Evolutionary conservation across 2,797 vertebrate species (phyloP), one percentile per base, ranked within the genome.

Genomic region (Bradypodion ventrale): DNA sequence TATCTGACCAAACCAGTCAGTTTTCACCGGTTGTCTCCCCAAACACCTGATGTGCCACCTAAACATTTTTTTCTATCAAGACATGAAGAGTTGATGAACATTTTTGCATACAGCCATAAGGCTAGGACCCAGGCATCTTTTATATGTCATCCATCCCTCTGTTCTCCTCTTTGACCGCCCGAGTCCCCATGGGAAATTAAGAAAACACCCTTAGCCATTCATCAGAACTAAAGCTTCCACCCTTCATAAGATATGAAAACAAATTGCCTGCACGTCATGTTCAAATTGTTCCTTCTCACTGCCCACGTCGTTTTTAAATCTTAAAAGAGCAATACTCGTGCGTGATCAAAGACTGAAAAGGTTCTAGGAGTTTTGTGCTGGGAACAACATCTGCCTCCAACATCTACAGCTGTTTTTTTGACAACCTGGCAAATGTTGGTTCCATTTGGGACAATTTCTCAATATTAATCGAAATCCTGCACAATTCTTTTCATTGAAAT

Each of bases 401-500:
- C 27, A 59, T 27, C 44, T 35, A 37, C 10, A 27, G 42, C 40
- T 35, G 23, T 25, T 66, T 83, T 66, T 83, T 93, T 85, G 75
- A 32, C 69, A 75, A 66, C 49, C 5, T 78, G 83, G 52, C 85
- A 42, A 90, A 89, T 81, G 89, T 83, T 86, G 75, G 78, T 90
- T 91, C 77, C 87, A 83, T n/a, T n/a, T n/a, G n/a, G 78, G 69
- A 86, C 79, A 80, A 80, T 88, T 91, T 89, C 87, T 84, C 7
- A 75, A 87, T 86, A 80, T 89, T 56, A 19, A 89, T 93, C 87
- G 75, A 87, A 92, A 84, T 92, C 87, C 73, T 86, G 12, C 86
- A 70, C 87, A 78, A 42, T 5, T 37, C 5, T 21, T 46, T 69
- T 74, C 19, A 19, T 2, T 6, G 42, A 29, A 42, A 59, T 60